Conservation (phyloP, 2,113 vertebrate genomes). For the Petrocephalus zakoni region DNA sequence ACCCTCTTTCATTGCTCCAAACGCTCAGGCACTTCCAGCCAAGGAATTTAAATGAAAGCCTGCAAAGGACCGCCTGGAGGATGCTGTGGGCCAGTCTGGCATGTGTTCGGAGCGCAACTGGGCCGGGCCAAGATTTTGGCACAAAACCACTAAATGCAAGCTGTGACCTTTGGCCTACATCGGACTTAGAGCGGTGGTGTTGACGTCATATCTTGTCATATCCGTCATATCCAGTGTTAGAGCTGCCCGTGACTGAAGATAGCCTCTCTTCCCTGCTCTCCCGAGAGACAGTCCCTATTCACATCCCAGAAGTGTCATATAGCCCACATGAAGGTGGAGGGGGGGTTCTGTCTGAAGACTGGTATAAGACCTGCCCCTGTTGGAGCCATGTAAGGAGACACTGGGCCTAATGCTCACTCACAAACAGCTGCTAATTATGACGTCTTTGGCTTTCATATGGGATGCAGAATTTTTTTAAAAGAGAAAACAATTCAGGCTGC, state of each 20-base stretch:
- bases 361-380: neutral
- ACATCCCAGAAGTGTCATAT: neutral
- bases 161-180: neutral
- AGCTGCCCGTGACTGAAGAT: neutral
- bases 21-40: neutral
- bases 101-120: neutral
- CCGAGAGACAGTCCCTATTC: neutral
- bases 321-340: neutral
- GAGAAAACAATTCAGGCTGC: neutral
- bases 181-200: neutral
- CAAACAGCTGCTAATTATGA: neutral
- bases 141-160: neutral
- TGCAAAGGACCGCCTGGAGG: neutral
- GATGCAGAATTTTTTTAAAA: neutral
- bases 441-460: neutral
- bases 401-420: neutral
- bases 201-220: neutral
- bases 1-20: neutral
- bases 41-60: constrained; percentile 17
- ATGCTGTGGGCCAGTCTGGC: neutral
- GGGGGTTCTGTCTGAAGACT: neutral
- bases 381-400: neutral
- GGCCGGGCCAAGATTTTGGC: neutral
- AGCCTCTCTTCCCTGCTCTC: neutral
- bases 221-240: too few species aligned